Evolutionary conservation across 1,140 invertebrate species (phyloP), one percentile per base, ranked within the genome.

Genomic region (Plodia interpunctella): DNA sequence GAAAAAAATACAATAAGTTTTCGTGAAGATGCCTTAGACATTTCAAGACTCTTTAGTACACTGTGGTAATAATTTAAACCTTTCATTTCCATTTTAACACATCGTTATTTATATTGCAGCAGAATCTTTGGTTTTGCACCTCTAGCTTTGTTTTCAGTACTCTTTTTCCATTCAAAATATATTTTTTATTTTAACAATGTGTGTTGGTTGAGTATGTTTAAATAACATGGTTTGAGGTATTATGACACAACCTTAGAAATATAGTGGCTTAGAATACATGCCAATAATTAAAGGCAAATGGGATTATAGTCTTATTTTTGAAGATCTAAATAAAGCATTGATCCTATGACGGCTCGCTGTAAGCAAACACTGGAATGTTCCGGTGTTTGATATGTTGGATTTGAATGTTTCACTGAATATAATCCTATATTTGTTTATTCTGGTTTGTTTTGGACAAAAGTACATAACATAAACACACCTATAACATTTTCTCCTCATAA

Each of bases 351-450:
- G 68, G 68, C 65, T 64, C 62, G 49, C 21, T 76, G 67, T 77
- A 72, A 74, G 64, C 76, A 75, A 82, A 76, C 78, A 66, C 72
- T 79, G 75, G 80, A 63, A 54, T 51, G 70, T 65, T 71, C 76
- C 78, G 73, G 73, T 74, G 80, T 80, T 82, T 79, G 81, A 77
- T 74, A 75, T 81, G 78, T 83, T 86, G 81, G 82, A 79, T 81
- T 85, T 87, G 72, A 88, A 84, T 85, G 83, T 88, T 85, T 85
- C 82, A 78, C 74, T 87, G 74, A 88, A 88, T 88, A 88, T 88
- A 88, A 88, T 88, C 85, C 85, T 88, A 88, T 87, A 88, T 88
- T 88, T 88, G 85, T 88, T 87, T 84, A 81, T 71, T 81, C 76
- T 85, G 73, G 78, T 87, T 85, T 88, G 60, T 81, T 88, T 87